Conservation (phyloP, 2,113 vertebrate species). For the Podiceps cristatus region DNA sequence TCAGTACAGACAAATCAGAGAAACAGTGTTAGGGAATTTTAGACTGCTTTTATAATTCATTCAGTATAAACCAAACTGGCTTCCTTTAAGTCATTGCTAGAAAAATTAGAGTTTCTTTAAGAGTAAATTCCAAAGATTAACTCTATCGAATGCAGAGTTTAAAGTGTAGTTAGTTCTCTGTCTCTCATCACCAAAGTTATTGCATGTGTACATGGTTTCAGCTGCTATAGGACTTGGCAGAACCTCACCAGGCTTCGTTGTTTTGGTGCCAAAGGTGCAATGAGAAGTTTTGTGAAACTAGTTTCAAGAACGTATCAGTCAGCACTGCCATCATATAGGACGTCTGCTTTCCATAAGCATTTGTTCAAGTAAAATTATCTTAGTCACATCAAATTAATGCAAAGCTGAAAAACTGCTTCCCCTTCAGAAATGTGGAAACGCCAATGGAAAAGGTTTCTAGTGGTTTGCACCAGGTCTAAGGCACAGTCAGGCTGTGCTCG, state of each 20-base stretch:
- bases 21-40: neutral
- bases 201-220: neutral
- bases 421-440: neutral
- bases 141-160: neutral
- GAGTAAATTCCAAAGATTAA: neutral
- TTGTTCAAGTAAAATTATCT: neutral
- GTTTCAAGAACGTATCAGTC: neutral
- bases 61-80: neutral
- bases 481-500: neutral
- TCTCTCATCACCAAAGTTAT: neutral
- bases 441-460: neutral
- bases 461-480: neutral
- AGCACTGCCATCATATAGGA: neutral
- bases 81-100: neutral
- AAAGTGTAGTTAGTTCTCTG: neutral
- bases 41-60: neutral
- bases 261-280: neutral
- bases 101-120: neutral
- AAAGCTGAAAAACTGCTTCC: neutral
- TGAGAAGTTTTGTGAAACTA: neutral
- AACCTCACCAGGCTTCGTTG: neutral
- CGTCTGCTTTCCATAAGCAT: neutral
- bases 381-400: neutral
- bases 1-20: neutral
- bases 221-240: neutral